These are phyloP conservation scores for Tinea semifulvella DNA, from an alignment of 2,888 invertebrate genomes.

Conservation along the genomic window DNA sequence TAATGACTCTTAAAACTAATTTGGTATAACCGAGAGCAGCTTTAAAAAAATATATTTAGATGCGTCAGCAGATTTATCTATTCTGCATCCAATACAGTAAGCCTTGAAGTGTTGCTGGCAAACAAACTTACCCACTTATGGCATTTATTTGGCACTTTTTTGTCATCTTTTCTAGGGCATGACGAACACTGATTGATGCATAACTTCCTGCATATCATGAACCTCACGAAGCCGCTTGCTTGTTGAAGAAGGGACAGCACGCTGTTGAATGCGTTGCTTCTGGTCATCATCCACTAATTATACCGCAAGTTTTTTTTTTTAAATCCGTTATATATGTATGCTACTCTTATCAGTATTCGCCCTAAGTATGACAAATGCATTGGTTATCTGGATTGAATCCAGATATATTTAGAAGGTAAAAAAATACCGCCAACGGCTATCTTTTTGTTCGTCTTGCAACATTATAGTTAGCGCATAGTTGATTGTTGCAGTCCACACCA, in stretches of 20 bases:
- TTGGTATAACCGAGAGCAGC: constrained; percentile 14
- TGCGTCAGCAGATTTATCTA: constrained; percentile 16
- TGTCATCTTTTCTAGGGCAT: constrained; percentile 16
- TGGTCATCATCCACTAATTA: constrained; percentile 18
- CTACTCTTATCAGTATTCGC: constrained; percentile 16
- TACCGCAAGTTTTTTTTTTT: constrained; percentile 18
- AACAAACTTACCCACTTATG: constrained; percentile 15
- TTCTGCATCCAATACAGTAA: no score
- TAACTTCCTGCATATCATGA: constrained; percentile 17
- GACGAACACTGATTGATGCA: constrained; percentile 17
- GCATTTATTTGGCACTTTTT: constrained; percentile 13
- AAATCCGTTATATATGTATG: constrained; percentile 17
- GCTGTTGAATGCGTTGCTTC: constrained; percentile 18
- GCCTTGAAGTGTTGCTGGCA: constrained; percentile 10
- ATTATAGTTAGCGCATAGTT: constrained; percentile 22
- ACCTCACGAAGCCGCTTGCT: constrained; percentile 19
- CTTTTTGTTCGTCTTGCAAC: constrained; percentile 22
- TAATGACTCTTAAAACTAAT: constrained; percentile 14
- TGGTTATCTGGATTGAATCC: no score
- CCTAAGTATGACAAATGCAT: constrained; percentile 19
- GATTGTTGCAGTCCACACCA: constrained; percentile 20
- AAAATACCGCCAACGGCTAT: constrained; percentile 22
- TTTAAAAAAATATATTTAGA: constrained; percentile 13
- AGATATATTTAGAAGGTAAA: constrained; percentile 20
- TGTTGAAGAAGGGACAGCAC: constrained; percentile 12